Conservation (phyloP, 2,797 vertebrate genomes). For the Malacoctenus gilli region DNA sequence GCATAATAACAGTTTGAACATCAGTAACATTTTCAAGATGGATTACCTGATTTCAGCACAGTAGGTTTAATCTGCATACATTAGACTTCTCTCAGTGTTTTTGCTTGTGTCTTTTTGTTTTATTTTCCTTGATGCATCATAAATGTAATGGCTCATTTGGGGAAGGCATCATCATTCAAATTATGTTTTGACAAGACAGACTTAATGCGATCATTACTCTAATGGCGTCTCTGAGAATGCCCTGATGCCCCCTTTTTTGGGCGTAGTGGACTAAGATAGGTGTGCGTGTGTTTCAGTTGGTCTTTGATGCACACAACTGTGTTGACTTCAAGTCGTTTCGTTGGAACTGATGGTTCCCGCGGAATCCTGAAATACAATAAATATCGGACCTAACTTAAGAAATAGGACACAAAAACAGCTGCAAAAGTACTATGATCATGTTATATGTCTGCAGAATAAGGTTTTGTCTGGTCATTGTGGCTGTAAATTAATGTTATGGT, state of each 20-base stretch:
- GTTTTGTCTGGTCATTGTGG: too few species aligned
- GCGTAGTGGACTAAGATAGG: conserved; percentile 38
- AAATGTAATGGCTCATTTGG: conserved; percentile 63
- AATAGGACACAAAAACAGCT: background rate
- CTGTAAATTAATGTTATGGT: too few species aligned
- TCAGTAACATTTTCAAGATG: conserved; percentile 51
- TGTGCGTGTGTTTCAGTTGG: too few species aligned
- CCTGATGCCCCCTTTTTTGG: conserved; percentile 39
- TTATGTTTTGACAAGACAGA: conserved; percentile 65
- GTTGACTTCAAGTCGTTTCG: too few species aligned
- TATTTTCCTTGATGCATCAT: conserved; percentile 53
- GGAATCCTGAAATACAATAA: background rate
- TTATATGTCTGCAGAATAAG: background rate
- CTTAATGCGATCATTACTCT: conserved; percentile 71
- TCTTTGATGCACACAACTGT: too few species aligned
- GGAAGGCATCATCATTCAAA: conserved; percentile 63
- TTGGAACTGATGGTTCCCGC: too few species aligned
- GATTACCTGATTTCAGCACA: conserved; percentile 46
- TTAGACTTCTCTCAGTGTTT: conserved; percentile 43
- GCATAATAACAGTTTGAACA: conserved; percentile 35
- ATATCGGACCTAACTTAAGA: background rate
- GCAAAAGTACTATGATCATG: background rate
- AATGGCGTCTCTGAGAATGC: conserved; percentile 65
- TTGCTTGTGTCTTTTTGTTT: conserved; percentile 45
- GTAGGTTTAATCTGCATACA: conserved; percentile 49